Evolutionary conservation across 2,113 vertebrate species (phyloP).

Genomic region (Poecilia latipinna): DNA sequence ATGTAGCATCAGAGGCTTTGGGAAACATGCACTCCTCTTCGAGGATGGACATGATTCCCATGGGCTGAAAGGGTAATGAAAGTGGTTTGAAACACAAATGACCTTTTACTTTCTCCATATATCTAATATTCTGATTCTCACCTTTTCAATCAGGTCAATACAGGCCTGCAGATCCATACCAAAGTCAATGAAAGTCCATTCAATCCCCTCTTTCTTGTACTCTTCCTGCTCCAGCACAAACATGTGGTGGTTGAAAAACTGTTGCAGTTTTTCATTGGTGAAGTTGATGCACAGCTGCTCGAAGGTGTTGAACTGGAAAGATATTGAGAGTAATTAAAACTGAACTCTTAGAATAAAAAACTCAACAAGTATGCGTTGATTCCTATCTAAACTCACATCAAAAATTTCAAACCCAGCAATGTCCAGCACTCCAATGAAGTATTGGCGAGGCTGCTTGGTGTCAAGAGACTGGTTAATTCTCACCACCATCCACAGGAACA

Average conservation of each 20-base stretch:
- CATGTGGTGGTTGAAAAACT: conserved; percentile 84
- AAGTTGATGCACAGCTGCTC: conserved; percentile 86
- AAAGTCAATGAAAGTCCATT: conserved; percentile 85
- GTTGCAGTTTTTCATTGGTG: conserved; percentile 85
- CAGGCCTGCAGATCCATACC: conserved; percentile 87
- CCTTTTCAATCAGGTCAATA: conserved; percentile 88
- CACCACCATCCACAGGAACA: conserved; percentile 84
- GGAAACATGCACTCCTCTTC: conserved; percentile 84
- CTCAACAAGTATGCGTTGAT: background rate
- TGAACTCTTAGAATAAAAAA: background rate
- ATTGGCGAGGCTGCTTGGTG: conserved; percentile 79
- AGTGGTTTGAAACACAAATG: background rate
- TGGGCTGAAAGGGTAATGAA: conserved; percentile 65
- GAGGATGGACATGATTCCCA: conserved; percentile 85
- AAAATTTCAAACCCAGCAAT: conserved; percentile 84
- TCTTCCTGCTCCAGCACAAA: conserved; percentile 83
- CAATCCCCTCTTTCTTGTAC: conserved; percentile 85
- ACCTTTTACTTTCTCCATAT: background rate
- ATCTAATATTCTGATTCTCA: conserved; percentile 33
- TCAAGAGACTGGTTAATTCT: conserved; percentile 82
- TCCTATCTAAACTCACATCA: conserved; percentile 52
- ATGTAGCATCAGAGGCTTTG: conserved; percentile 78
- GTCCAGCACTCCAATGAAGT: conserved; percentile 82
- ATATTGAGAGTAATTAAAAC: background rate
- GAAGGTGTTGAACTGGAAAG: conserved; percentile 70